A percentile compares a stretch with the other conserved stretches of the same genome.
Evolutionary conservation across 2,113 vertebrate species (phyloP).

Genomic region (Dicrurus megarhynchus): DNA sequence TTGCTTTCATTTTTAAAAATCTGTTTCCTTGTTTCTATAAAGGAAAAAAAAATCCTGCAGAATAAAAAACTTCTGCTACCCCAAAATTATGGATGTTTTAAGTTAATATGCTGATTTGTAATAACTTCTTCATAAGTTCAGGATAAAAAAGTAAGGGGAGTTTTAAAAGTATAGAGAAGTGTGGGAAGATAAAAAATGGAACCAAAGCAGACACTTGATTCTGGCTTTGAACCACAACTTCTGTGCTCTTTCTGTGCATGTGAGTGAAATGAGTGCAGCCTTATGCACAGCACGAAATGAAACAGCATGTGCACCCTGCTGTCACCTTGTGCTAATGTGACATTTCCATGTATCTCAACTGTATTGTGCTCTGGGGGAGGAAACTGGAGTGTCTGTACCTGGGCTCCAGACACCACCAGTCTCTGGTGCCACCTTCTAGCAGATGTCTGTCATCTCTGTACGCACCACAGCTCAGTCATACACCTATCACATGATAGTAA

Average conservation of each 20-base stretch:
- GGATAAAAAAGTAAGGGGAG: not conserved
- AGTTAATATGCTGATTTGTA: not conserved
- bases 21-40: not conserved
- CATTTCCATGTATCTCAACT: not conserved
- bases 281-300: not conserved
- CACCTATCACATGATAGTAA: accelerated
- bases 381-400: not conserved
- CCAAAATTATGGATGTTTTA: not conserved
- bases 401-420: not conserved
- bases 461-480: not conserved
- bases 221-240: not conserved
- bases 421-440: not conserved
- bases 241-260: not conserved
- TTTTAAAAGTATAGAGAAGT: not conserved
- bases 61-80: not conserved
- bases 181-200: not conserved
- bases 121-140: not conserved
- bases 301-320: not conserved
- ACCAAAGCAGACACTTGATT: not conserved
- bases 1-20: not conserved
- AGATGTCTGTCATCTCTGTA: not conserved
- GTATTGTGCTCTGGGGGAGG: not conserved
- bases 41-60: not conserved
- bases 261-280: not conserved
- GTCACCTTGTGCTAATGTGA: not conserved